These are phyloP conservation scores for Apoderus coryli DNA, from an alignment of 2,888 invertebrate species.

Conservation along the genomic window DNA sequence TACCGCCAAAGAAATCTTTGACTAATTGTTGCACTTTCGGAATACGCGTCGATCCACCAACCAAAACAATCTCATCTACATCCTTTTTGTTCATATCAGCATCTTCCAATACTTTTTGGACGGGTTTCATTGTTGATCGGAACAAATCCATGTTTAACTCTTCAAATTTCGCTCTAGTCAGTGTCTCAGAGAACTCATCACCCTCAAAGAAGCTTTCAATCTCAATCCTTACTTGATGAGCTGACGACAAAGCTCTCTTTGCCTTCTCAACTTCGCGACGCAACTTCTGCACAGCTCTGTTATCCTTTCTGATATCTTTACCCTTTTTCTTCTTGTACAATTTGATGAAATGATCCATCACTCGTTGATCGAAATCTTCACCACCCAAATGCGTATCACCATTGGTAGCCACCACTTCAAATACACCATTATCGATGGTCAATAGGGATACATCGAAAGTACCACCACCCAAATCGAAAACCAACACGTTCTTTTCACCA, in stretches of 20 bases:
- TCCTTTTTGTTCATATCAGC: constrained; percentile 98
- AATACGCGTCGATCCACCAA: constrained; percentile 98
- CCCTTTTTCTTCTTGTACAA: constrained; percentile 98
- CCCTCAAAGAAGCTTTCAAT: constrained; percentile 98
- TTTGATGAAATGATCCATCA: constrained; percentile 95
- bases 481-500: constrained; percentile 95
- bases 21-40: constrained; percentile 92
- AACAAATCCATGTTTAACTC: constrained; percentile 77
- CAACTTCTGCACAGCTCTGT: constrained; percentile 89
- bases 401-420: constrained; percentile 79
- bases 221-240: constrained; percentile 94
- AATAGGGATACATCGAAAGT: constrained; percentile 97
- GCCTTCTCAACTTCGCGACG: constrained; percentile 96
- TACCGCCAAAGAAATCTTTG: constrained; percentile 92
- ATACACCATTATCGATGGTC: constrained; percentile 97
- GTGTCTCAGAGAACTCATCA: constrained; percentile 94
- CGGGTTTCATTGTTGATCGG: constrained; percentile 83
- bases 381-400: constrained; percentile 98
- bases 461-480: constrained; percentile 98
- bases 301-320: constrained; percentile 70
- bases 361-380: constrained; percentile 97
- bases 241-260: constrained; percentile 86
- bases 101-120: constrained; percentile 92
- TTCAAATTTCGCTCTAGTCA: constrained; percentile 97
- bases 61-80: constrained; percentile 96